These are phyloP conservation scores for Procambarus virginalis DNA, from an alignment of 1,140 invertebrate species.

Conservation along the genomic window DNA sequence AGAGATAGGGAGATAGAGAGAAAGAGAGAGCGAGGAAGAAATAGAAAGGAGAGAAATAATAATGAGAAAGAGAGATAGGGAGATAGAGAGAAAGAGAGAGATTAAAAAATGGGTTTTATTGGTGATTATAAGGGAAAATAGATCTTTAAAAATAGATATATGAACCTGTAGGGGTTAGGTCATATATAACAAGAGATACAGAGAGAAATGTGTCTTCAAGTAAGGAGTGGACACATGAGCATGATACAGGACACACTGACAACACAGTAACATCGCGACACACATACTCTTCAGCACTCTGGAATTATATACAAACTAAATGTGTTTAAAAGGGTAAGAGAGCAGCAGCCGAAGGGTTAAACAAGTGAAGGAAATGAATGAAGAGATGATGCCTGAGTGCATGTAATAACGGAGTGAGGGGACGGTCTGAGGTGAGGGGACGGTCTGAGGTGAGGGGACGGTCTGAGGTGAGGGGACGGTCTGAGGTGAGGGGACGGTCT, in stretches of 20 bases:
- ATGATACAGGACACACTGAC: no score
- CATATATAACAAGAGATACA: not conserved
- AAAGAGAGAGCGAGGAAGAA: no score
- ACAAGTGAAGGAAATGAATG: constrained; percentile 38
- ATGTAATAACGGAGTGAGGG: constrained; percentile 42
- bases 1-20: no score
- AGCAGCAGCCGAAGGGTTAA: constrained; percentile 19
- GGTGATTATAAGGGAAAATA: not conserved
- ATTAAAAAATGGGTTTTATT: not conserved
- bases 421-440: not conserved
- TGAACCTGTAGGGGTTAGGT: not conserved
- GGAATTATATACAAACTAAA: not conserved
- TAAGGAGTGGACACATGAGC: no score
- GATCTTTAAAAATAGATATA: not conserved
- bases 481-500: no score
- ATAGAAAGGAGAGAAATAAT: no score
- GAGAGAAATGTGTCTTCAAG: not conserved
- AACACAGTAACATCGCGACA: no score
- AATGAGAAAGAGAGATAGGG: not conserved
- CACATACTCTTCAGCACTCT: no score
- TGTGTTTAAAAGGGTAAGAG: constrained; percentile 39
- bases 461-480: no score
- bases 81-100: not conserved
- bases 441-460: no score
- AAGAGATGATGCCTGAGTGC: constrained; percentile 16